Conservation (phyloP, 1,140 invertebrate genomes). For the Drosophila triauraria region DNA sequence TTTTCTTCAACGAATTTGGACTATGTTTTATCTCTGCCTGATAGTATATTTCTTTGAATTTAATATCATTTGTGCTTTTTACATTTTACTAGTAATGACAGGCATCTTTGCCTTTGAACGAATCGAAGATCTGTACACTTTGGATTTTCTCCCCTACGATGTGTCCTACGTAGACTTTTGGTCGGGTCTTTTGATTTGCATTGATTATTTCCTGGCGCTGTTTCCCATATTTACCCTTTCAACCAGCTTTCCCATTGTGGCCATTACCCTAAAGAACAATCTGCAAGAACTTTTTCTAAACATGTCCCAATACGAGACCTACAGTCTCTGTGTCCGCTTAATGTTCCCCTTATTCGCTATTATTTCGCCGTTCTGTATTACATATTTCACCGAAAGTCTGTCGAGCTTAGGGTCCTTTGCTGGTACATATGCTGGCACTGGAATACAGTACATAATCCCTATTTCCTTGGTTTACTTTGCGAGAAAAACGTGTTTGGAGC, state of each 20-base stretch:
- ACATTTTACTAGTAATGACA: constrained; percentile 95
- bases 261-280: constrained; percentile 98
- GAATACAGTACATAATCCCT: constrained; percentile 98
- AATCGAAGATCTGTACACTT: constrained; percentile 96
- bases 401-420: constrained; percentile 92
- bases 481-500: constrained; percentile 88
- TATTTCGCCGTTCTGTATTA: constrained; percentile 93
- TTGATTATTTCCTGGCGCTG: constrained; percentile 95
- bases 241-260: constrained; percentile 98
- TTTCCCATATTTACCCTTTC: constrained; percentile 99
- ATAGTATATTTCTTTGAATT: constrained; percentile 95
- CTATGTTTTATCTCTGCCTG: constrained; percentile 95
- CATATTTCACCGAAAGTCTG: constrained; percentile 93
- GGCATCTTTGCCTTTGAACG: constrained; percentile 94
- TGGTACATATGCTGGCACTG: constrained; percentile 96
- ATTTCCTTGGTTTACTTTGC: constrained; percentile 93
- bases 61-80: constrained; percentile 93
- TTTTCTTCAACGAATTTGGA: constrained; percentile 94
- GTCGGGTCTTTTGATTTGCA: constrained; percentile 87
- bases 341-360: constrained; percentile 92
- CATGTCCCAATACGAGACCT: constrained; percentile 86
- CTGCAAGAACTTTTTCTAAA: constrained; percentile 92
- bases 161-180: constrained; percentile 68
- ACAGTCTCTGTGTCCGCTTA: constrained; percentile 87
- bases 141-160: constrained; percentile 93